phyloP scores from a whole-genome alignment of 2,888 invertebrate species.

The Folsomia candida region DNA sequence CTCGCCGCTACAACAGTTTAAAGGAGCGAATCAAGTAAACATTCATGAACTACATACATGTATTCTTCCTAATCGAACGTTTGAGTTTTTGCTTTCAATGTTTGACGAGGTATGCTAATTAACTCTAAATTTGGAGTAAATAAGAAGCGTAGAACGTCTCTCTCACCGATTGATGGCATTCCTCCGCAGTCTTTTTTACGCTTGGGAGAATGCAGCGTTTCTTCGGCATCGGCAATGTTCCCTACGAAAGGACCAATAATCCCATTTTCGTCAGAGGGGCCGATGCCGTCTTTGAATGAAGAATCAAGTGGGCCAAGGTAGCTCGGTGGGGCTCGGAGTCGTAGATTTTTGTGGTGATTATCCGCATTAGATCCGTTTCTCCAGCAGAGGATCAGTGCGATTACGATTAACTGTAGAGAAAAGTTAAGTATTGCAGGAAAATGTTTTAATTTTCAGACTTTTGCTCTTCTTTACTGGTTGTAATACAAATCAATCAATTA shows the following conservation, averaged over 20 bases:
- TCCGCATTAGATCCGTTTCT: slow-evolving; percentile 3
- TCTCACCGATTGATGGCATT: slow-evolving; percentile 15
- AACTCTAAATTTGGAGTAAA: too few species aligned
- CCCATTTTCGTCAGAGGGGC: slow-evolving; percentile 19
- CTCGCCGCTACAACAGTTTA: slow-evolving; percentile 35
- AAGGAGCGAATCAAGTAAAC: not conserved
- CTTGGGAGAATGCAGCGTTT: not conserved
- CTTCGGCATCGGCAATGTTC: not conserved
- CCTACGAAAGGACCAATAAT: slow-evolving; percentile 21
- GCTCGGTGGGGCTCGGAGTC: slow-evolving; percentile 9
- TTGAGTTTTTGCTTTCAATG: not conserved
- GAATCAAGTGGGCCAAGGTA: not conserved
- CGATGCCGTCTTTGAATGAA: not conserved
- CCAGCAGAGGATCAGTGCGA: slow-evolving; percentile 15
- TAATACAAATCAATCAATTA: too few species aligned
- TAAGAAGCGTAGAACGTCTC: too few species aligned
- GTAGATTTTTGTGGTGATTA: slow-evolving; percentile 6
- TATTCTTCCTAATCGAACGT: not conserved
- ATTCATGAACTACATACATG: not conserved
- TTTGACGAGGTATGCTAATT: slow-evolving; percentile 17
- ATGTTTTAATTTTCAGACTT: slow-evolving; percentile 5
- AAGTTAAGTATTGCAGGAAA: not conserved
- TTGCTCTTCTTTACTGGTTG: not conserved
- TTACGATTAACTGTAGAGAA: slow-evolving; percentile 5
- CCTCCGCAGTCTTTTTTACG: slow-evolving; percentile 41